Conservation (phyloP, 2,888 invertebrate species). For the Gasteruption jaculator region DNA sequence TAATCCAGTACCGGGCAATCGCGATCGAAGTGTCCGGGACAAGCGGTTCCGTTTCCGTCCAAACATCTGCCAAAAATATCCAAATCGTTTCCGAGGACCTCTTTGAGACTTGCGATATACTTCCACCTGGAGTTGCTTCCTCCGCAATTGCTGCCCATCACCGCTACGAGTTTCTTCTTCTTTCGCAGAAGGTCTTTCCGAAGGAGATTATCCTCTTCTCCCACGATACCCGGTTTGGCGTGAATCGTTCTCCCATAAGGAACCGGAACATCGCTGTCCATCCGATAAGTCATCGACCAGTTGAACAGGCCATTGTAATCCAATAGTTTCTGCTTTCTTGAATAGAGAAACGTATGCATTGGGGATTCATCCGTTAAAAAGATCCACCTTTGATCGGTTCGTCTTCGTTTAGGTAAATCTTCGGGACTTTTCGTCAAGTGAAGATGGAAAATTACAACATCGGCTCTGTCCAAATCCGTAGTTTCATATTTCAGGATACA, state of each 20-base stretch:
- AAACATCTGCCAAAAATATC: slow-evolving; percentile 58
- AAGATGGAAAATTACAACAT: slow-evolving; percentile 64
- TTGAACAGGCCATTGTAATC: slow-evolving; percentile 63
- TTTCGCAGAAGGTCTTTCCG: slow-evolving; percentile 39
- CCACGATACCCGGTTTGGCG: slow-evolving; percentile 7
- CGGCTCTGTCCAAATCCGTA: slow-evolving; percentile 53
- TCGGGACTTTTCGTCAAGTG: slow-evolving; percentile 52
- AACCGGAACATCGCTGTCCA: slow-evolving; percentile 63
- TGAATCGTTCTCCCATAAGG: slow-evolving; percentile 62
- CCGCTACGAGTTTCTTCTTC: slow-evolving; percentile 48
- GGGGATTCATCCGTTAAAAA: slow-evolving; percentile 70
- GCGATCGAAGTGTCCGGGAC: slow-evolving; percentile 60
- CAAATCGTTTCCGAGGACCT: slow-evolving; percentile 55
- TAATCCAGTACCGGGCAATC: slow-evolving; percentile 58
- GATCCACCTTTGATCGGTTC: slow-evolving; percentile 61
- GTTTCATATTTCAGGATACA: slow-evolving; percentile 60
- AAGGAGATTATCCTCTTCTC: slow-evolving; percentile 29
- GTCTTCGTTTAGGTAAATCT: slow-evolving; percentile 56
- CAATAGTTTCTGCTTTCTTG: slow-evolving; percentile 41
- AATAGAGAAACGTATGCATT: slow-evolving; percentile 55
- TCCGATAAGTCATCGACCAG: slow-evolving; percentile 69
- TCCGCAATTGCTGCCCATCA: slow-evolving; percentile 61
- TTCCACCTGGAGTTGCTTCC: slow-evolving; percentile 54
- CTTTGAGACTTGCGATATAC: slow-evolving; percentile 56
- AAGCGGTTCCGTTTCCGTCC: slow-evolving; percentile 53